phyloP scores from a whole-genome alignment of 2,888 invertebrate species.

The Andrena praecox region DNA sequence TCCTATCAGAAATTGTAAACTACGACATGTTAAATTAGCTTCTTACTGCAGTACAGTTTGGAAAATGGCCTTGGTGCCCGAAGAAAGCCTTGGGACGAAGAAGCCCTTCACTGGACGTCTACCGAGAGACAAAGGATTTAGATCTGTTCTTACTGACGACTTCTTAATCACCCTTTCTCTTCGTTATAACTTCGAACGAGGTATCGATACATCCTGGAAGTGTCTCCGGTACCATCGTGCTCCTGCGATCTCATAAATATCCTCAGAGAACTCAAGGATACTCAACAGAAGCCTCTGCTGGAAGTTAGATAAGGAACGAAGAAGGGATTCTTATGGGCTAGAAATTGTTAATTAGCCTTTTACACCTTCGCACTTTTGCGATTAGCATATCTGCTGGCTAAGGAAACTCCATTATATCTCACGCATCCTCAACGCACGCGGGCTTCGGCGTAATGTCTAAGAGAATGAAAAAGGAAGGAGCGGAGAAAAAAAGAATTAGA shows the following conservation, averaged over 20 bases:
- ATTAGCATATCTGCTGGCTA: constrained; percentile 32
- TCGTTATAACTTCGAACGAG: not conserved
- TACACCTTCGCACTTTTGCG: constrained; percentile 19
- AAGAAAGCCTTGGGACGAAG: no score
- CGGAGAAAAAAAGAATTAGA: constrained; percentile 41
- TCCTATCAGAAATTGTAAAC: not conserved
- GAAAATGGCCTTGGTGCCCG: no score
- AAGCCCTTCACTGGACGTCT: no score
- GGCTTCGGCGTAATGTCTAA: constrained; percentile 1
- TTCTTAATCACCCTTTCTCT: no score
- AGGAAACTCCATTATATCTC: constrained; percentile 42
- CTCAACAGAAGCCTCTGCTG: not conserved
- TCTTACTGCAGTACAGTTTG: no score
- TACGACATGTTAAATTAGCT: no score
- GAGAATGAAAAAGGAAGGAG: not conserved
- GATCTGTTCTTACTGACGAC: no score
- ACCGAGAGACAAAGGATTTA: no score
- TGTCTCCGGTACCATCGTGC: not conserved
- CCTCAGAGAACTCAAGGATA: constrained; percentile 6
- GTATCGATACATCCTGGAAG: not conserved
- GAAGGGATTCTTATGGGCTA: not conserved
- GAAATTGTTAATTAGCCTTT: constrained; percentile 31
- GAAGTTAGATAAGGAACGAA: not conserved
- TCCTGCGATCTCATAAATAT: not conserved
- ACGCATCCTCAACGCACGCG: constrained; percentile 23